These are phyloP conservation scores for Perca schrenkii DNA, from an alignment of 2,113 vertebrate genomes.

Conservation along the genomic window DNA sequence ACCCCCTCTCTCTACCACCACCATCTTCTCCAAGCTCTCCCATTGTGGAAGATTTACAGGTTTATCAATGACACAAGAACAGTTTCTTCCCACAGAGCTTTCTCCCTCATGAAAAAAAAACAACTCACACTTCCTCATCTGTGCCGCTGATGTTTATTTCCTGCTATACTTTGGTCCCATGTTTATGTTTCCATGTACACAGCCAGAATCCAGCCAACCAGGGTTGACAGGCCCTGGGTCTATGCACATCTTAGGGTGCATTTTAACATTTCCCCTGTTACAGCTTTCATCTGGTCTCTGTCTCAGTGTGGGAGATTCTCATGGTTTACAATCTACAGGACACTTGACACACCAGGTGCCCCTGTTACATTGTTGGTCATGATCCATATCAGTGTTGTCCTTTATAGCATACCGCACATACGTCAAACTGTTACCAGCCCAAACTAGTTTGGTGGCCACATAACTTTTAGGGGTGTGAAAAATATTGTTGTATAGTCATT, in stretches of 20 bases:
- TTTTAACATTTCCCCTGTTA: not conserved
- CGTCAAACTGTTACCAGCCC: conserved; percentile 34
- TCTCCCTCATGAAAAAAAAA: not conserved
- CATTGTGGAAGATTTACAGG: not conserved
- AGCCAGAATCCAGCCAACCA: not conserved
- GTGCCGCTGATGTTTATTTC: too few species aligned
- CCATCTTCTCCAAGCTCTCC: not conserved
- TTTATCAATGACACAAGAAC: not conserved
- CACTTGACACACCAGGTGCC: not conserved
- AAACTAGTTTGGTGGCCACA: conserved; percentile 57
- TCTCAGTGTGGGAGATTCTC: not conserved
- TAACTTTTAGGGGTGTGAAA: conserved; percentile 17
- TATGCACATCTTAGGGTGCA: not conserved
- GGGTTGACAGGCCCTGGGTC: not conserved
- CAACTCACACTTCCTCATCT: not conserved
- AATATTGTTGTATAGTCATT: conserved; percentile 9
- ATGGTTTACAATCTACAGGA: not conserved
- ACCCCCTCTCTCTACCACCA: not conserved
- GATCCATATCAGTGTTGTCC: conserved; percentile 30
- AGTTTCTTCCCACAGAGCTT: not conserved
- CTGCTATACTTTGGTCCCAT: not conserved
- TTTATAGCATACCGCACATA: conserved; percentile 5
- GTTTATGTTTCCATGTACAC: not conserved
- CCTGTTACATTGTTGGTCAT: conserved; percentile 10
- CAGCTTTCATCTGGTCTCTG: not conserved